Evolutionary conservation across 2,797 vertebrate genomes (phyloP).

Genomic region (Monodelphis domestica): DNA sequence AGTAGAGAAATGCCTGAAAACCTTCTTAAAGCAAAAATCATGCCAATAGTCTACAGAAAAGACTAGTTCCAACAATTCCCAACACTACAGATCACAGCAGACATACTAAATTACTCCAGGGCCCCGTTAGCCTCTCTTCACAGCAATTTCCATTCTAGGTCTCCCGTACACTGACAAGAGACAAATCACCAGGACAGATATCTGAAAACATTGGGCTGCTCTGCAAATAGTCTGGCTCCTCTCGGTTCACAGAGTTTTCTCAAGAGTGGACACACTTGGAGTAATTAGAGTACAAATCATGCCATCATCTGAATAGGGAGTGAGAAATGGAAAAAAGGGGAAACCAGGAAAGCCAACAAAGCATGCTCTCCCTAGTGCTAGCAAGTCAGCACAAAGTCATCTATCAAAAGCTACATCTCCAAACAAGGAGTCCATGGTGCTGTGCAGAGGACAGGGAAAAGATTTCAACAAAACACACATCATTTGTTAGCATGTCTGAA

Average conservation of each 20-base stretch:
- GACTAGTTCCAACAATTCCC: not conserved
- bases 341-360: not conserved
- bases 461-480: not conserved
- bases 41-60: not conserved
- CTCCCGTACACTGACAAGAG: not conserved
- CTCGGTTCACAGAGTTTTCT: not conserved
- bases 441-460: not conserved
- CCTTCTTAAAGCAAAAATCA: slow-evolving; percentile 17
- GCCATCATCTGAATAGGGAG: not conserved
- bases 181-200: not conserved
- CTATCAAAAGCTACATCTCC: not conserved
- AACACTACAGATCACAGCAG: not conserved
- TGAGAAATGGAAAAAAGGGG: not conserved
- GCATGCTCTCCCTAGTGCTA: not conserved
- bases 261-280: not conserved
- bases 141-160: not conserved
- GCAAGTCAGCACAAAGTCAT: not conserved
- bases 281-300: not conserved
- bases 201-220: not conserved
- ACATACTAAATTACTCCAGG: not conserved
- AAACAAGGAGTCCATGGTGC: not conserved
- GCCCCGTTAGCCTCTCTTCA: not conserved
- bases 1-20: slow-evolving; percentile 25
- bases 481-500: not conserved
- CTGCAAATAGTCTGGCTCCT: not conserved